Percentiles rank a stretch among this genome's conserved stretches.
Conservation (phyloP, 2,797 vertebrate genomes). For the Brachyalestes nurse region DNA sequence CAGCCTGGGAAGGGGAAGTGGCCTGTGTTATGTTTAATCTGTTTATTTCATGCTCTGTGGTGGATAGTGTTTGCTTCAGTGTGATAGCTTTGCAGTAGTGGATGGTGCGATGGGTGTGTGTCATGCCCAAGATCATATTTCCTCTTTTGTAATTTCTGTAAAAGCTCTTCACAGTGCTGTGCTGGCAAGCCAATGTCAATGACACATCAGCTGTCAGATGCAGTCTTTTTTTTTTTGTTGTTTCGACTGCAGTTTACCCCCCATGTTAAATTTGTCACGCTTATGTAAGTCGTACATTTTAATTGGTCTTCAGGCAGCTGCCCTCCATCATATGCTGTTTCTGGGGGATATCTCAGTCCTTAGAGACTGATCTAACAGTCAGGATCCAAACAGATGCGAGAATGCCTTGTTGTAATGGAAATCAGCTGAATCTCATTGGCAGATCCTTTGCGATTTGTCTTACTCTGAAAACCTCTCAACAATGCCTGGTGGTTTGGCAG, state of each 20-base stretch:
- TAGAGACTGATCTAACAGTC: constrained; percentile 17
- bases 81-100: constrained; percentile 10
- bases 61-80: constrained; percentile 11
- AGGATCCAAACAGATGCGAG: constrained; percentile 12
- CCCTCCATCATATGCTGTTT: neutral
- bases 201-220: neutral
- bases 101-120: neutral
- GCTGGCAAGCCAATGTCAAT: neutral
- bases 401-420: constrained; percentile 25
- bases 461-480: constrained; percentile 7
- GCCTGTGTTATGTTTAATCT: neutral
- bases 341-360: constrained; percentile 5
- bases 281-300: neutral
- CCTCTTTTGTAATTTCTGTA: constrained; percentile 27
- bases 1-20: neutral
- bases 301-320: constrained; percentile 23
- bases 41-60: constrained; percentile 22
- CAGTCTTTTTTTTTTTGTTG: neutral
- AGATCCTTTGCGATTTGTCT: constrained; percentile 15
- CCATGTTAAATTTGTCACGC: neutral
- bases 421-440: neutral
- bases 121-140: neutral
- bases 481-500: neutral
- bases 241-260: neutral
- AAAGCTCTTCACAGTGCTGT: neutral